These are phyloP conservation scores for Paragorgia papillata DNA, from an alignment of 92 coral and sea anemone genomes.

Conservation along the genomic window DNA sequence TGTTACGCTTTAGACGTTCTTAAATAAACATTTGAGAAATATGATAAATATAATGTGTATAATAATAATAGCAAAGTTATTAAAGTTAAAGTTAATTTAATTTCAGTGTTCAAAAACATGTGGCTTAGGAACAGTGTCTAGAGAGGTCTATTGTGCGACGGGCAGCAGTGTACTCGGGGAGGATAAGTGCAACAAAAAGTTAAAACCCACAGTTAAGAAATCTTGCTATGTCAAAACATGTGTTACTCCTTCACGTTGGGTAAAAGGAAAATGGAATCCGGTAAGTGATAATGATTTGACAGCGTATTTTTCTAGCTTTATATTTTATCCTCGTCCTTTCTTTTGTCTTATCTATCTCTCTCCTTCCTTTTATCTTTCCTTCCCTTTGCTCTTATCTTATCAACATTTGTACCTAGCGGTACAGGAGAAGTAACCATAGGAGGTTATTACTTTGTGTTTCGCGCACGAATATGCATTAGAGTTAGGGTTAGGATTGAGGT, in stretches of 20 bases:
- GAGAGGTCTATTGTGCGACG: constrained; percentile 40
- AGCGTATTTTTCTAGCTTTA: neutral
- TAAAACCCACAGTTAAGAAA: constrained; percentile 53
- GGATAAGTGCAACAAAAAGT: constrained; percentile 49
- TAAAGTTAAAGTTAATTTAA: neutral
- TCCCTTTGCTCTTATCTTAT: no score
- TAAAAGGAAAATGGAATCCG: constrained; percentile 77
- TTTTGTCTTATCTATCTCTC: neutral
- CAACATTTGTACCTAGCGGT: no score
- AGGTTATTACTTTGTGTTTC: no score
- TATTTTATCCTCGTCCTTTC: neutral
- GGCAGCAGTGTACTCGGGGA: constrained; percentile 10
- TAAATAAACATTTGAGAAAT: no score
- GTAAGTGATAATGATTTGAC: constrained; percentile 42
- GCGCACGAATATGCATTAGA: no score
- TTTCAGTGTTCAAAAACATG: constrained; percentile 50
- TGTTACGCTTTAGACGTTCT: no score
- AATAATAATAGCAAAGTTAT: no score
- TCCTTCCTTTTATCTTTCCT: neutral
- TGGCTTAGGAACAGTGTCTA: constrained; percentile 31
- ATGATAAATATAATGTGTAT: no score
- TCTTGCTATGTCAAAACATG: constrained; percentile 61
- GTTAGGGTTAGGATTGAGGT: no score
- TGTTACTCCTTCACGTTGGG: constrained; percentile 65
- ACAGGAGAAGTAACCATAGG: no score